Evolutionary conservation across 2,797 vertebrate species (phyloP), one percentile per base, ranked within the genome.

Genomic region (Sardinella longiceps): DNA sequence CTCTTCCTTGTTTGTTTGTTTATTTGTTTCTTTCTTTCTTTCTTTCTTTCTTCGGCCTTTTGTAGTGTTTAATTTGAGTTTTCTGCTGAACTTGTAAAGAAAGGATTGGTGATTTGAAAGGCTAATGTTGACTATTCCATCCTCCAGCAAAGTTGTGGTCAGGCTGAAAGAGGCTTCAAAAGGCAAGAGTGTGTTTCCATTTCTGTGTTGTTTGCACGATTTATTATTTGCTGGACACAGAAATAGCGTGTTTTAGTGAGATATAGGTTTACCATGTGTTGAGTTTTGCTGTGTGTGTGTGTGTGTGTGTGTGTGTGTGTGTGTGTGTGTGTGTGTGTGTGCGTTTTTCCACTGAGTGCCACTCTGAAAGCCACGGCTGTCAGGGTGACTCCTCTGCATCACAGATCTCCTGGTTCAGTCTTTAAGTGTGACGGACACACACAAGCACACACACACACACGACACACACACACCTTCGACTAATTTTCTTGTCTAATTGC

Each of bases 401-500:
- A 2, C 14, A 15, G 3, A 63, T 28, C 60, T 66, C 12, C 11
- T 66, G 25, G 25, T 10, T 66, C 60, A 66, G 60, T 66, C 28
- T 30, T 66, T 66, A 66, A 66, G 20, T 46, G 37, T 46, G 60
- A 60, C 30, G 23, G 66, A 33, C 53, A 85, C 50, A 45, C 83
- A n/a, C 43, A 85, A 63, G 12, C 81, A 81, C 60, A 60, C 70
- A 63, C 63, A 46, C 74, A 60, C 25, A 77, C 51, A 51, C 50
- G 14, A 14, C 50, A 18, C 50, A 20, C 51, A 53, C 50, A 45
- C 85, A 23, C 51, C 82, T 84, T 23, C 11, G 46, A 82, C n/a
- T 45, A 56, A 66, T 81, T 86, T 83, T 60, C 15, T 9, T 30
- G 6, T 37, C 30, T 85, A 84, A 84, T 82, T 83, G 51, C 66